Evolutionary conservation across 2,888 invertebrate species (phyloP).

Genomic region (Acronicta alni): DNA sequence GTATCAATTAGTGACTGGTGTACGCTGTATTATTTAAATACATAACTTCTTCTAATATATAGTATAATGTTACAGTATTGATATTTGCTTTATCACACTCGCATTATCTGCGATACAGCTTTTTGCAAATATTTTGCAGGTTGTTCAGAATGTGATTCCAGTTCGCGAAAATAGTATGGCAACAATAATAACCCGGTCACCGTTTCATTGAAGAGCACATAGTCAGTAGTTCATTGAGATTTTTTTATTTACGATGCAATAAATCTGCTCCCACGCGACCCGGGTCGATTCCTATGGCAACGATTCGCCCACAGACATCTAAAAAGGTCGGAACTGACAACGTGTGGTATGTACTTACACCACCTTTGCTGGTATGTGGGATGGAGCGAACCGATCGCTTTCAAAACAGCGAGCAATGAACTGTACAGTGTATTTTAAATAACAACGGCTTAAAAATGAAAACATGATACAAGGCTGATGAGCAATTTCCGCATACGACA

Average conservation of each 20-base stretch:
- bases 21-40: too few species aligned
- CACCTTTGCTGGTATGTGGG: slow-evolving; percentile 46
- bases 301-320: slow-evolving; percentile 59
- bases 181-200: slow-evolving; percentile 62
- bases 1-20: too few species aligned
- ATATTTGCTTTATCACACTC: too few species aligned
- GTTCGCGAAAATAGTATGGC: slow-evolving; percentile 38
- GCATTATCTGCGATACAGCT: not conserved
- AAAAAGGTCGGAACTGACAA: slow-evolving; percentile 68
- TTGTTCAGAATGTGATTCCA: slow-evolving; percentile 7
- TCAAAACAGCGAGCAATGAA: slow-evolving; percentile 36
- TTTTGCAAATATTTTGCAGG: slow-evolving; percentile 5
- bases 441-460: slow-evolving; percentile 55
- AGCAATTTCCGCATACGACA: slow-evolving; percentile 67
- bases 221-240: slow-evolving; percentile 66
- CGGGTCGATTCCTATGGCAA: slow-evolving; percentile 63
- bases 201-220: slow-evolving; percentile 62
- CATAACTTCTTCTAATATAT: too few species aligned
- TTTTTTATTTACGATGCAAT: slow-evolving; percentile 75
- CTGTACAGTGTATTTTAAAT: slow-evolving; percentile 45
- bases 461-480: slow-evolving; percentile 61
- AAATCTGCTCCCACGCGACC: slow-evolving; percentile 72
- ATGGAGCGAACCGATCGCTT: slow-evolving; percentile 40
- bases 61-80: too few species aligned
- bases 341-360: slow-evolving; percentile 40